Evolutionary conservation across 2,797 vertebrate species (phyloP), one percentile per base, ranked within the genome.

Genomic region (Rhodeus uyekii): DNA sequence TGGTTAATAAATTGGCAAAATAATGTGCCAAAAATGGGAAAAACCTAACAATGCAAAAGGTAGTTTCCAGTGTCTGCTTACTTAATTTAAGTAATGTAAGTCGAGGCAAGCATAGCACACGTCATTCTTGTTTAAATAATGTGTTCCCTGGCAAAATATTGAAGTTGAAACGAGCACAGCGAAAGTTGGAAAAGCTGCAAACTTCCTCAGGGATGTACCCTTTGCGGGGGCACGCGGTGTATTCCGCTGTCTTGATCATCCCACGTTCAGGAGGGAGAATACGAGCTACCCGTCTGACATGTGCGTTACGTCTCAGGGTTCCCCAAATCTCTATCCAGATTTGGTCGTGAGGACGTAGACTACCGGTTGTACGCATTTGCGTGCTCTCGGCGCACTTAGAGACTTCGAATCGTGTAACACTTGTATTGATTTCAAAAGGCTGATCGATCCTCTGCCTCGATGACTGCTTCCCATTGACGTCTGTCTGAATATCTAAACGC

Each of bases 281-380:
- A 53, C 67, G 65, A 78, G 63, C 60, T 38, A 63, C 18, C 64
- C 71, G 39, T 77, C 75, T 75, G 60, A 83, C 80, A 87, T 42
- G 36, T 34, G 27, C 68, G 9, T 83, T 83, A 87, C 78, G 81
- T 85, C 77, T 64, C 48, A 68, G 81, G 81, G 78, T 78, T 84
- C 46, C 69, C 81, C 82, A 76, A 81, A 69, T 78, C 81, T 53
- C 76, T 16, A 50, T 69, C 76, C 73, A 80, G 27, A 85, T 58
- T 81, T 85, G 85, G 85, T 73, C 85, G 84, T 80, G 67, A 50
- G 68, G 76, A 76, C 32, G 64, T 50, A 32, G 53, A 84, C 85
- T 86, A 84, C 83, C 85, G 85, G 85, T 84, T 78, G 69, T 78
- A 55, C 73, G 55, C 68, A 42, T 32, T 72, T 44, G 44, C 68